Base-by-base conservation (phyloP, 30 jellyfish, hydroid and myxozoan genomes). In the Aurelia aurita complex sp. Pacific region DNA sequence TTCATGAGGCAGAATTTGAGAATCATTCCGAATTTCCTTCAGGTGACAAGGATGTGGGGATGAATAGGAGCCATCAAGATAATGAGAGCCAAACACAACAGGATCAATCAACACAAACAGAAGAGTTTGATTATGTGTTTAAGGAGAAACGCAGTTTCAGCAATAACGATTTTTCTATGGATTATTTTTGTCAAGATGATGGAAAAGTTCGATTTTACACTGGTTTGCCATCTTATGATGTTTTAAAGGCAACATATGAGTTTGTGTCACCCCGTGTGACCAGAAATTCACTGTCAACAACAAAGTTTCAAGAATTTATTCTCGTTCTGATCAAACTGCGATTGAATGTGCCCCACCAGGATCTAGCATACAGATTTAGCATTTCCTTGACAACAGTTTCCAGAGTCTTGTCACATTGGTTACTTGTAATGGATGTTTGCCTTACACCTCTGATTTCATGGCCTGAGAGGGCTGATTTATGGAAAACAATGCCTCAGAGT, bases 401-500 rank as follows among this genome's bases (percentile, higher is more conserved):
- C 38, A 77, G 87, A 60, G 54, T 77, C 5, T 55, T 77, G 5
- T 55, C 62, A 32, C 62, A 59, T 32, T 77, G 87, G 87, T 14
- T 77, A 15, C 62, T 55, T 61, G 79, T 77, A 6, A 19, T 77
- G 69, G 82, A 72, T 19, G 16, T 33, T 11, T 23, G 69, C 18
- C 42, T 72, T n/a, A 72, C 5, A 12, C 82, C 82, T 13, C n/a
- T 43, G 18, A 72, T 72, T 19, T 19, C 50, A 43, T 72, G 82
- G 82, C 82, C 82, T 19, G 50, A 40, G 10, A 35, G 82, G 23
- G 82, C 34, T 11, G 53, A 35, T 33, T 64, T 79, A 59, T 71
- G 91, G 85, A 50, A 34, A n/a, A 82, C 91, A 12, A 82, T 68
- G 91, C 87, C 91, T 35, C 50, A 42, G 71, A 18, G 46, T 57